Evolutionary conservation across 2,888 invertebrate genomes (phyloP).

Genomic region (Therioaphis trifolii): DNA sequence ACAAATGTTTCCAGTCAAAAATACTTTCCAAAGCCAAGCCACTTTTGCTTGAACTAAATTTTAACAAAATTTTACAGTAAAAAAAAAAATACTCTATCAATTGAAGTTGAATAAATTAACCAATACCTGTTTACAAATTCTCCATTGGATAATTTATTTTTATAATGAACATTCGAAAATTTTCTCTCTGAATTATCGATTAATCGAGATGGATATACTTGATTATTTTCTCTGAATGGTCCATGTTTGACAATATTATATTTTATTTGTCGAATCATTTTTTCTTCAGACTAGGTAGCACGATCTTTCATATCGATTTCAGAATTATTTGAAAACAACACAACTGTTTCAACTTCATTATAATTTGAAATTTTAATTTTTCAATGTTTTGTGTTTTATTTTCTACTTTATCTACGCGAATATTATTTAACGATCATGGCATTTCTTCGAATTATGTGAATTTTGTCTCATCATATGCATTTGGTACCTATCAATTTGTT

Average conservation of each 20-base stretch:
- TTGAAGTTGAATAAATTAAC: constrained; percentile 23
- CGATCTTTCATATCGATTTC: constrained; percentile 27
- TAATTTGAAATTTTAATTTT: too few relatives aligned
- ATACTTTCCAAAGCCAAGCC: constrained; percentile 36
- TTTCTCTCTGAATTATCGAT: constrained; percentile 26
- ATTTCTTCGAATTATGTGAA: too few relatives aligned
- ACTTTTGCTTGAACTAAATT: neutral
- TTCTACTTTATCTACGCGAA: too few relatives aligned
- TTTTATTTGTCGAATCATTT: neutral
- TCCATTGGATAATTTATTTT: constrained; percentile 11
- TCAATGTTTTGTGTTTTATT: too few relatives aligned
- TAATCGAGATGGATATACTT: neutral
- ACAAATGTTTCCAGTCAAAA: constrained; percentile 37
- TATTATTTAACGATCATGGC: too few relatives aligned
- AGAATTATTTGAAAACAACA: neutral
- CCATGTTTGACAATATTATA: neutral
- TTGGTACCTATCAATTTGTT: too few relatives aligned
- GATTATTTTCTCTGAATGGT: neutral
- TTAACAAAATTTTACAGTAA: constrained; percentile 23
- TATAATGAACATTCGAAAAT: constrained; percentile 8
- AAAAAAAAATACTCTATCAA: constrained; percentile 16
- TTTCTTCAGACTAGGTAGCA: constrained; percentile 21
- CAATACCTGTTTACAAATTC: constrained; percentile 19
- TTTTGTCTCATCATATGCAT: too few relatives aligned
- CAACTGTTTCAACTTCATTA: too few relatives aligned